Evolutionary conservation across 2,113 vertebrate species (phyloP).

Genomic region (Fukomys damarensis): DNA sequence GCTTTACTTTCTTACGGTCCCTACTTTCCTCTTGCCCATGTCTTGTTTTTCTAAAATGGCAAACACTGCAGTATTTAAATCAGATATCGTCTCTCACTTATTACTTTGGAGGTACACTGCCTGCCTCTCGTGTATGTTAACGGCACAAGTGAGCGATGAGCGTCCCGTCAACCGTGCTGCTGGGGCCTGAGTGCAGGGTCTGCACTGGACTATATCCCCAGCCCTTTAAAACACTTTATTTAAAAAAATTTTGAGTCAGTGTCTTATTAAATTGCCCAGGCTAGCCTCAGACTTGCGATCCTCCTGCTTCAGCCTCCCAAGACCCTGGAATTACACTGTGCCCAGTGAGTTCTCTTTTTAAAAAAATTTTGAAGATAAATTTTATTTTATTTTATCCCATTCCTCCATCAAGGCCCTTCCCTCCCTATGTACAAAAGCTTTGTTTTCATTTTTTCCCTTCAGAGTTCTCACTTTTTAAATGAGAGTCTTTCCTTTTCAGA

Average conservation of each 20-base stretch:
- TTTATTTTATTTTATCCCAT: no score
- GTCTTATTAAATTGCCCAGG: not conserved
- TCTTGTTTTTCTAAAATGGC: conserved; percentile 19
- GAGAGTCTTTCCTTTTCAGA: not conserved
- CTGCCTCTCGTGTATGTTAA: not conserved
- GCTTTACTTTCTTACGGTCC: not conserved
- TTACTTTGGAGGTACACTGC: not conserved
- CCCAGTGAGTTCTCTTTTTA: no score
- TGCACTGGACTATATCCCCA: no score
- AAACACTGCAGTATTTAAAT: not conserved
- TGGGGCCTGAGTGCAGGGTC: not conserved
- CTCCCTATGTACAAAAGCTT: no score
- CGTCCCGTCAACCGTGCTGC: not conserved
- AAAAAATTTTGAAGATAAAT: no score
- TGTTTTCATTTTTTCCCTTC: no score
- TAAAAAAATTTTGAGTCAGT: no score
- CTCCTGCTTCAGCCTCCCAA: not conserved
- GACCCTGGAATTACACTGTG: not conserved
- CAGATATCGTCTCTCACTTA: not conserved
- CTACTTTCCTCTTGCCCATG: not conserved
- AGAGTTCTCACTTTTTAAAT: not conserved
- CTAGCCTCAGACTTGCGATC: not conserved
- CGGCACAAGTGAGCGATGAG: not conserved
- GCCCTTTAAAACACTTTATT: not conserved
- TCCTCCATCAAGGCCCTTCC: no score